Evolutionary conservation across 2,888 invertebrate species (phyloP), one percentile per base, ranked within the genome.

Genomic region (Lasioglossum malachurum): DNA sequence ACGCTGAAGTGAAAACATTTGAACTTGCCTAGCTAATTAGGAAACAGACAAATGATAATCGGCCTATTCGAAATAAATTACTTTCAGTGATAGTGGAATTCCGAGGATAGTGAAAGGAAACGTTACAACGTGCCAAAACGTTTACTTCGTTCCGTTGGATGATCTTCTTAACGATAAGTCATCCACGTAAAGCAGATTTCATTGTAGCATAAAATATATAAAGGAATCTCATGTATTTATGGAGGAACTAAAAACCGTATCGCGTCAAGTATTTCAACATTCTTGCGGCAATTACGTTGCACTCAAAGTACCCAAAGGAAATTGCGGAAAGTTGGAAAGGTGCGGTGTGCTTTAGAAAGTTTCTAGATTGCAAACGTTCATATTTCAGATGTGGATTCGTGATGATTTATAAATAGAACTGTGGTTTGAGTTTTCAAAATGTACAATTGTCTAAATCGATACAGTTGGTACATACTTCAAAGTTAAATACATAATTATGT

Each of bases 41-140:
- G 27, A 16, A 31, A 64, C 27, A 0, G 60, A 64, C 60, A 64
- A 31, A 64, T 64, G 64, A 31, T 64, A 19, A 64, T 64, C 64
- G 31, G 2, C 12, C 31, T 2, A 31, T 2, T 64, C 46, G 46
- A 77, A 67, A 69, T 69, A 23, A 35, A 35, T 31, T 49, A 46
- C 31, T 77, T 44, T 67, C 23, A 2, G 16, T 35, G 67, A n/a
- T 49, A 12, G 35, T n/a, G n/a, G 44, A 67, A 77, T 67, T 77
- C n/a, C 67, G 46, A 49, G 67, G 31, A 46, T 67, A 46, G 76
- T 77, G 76, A 77, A 77, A 77, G 67, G 46, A 64, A 12, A 46
- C 12, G 27, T n/a, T 64, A 38, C 7, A 23, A n/a, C 64, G 76
- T 46, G 46, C n/a, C 35, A 44, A 77, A 77, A 77, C 46, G 4